phyloP scores from a whole-genome alignment of 1,140 invertebrate species.

The Ruditapes philippinarum region DNA sequence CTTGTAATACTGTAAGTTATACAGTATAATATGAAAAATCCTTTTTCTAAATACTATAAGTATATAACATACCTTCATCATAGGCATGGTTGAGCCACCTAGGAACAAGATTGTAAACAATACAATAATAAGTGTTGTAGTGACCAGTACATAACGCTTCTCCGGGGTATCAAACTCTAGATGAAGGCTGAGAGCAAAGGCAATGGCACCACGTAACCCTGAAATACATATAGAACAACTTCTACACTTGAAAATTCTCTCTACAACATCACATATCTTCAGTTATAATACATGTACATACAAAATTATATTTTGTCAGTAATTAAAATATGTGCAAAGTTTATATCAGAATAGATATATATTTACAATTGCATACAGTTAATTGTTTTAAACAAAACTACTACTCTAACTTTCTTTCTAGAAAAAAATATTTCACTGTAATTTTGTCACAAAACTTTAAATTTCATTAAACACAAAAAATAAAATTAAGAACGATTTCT shows the following conservation, averaged over 20 bases:
- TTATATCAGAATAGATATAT: no score
- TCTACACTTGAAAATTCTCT: neutral
- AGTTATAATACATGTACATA: neutral
- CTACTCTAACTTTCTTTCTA: no score
- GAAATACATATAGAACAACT: conserved; percentile 62
- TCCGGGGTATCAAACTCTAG: conserved; percentile 94
- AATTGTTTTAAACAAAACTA: no score
- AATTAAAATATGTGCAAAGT: no score
- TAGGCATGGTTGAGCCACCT: conserved; percentile 97
- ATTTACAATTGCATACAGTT: no score
- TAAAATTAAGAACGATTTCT: no score
- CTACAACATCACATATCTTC: neutral
- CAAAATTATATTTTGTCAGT: neutral
- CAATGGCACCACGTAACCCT: conserved; percentile 98
- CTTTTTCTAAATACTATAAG: no score
- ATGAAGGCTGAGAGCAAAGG: conserved; percentile 98
- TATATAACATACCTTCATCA: conserved; percentile 90
- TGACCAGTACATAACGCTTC: conserved; percentile 98
- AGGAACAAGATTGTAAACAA: conserved; percentile 98
- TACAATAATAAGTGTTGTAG: conserved; percentile 98
- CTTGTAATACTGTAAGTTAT: no score
- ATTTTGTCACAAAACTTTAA: no score
- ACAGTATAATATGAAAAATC: no score
- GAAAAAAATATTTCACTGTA: no score
- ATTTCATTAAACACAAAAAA: no score